Conservation (phyloP, 37 sponge, comb jelly and placozoan species). For the Bolinopsis microptera region DNA sequence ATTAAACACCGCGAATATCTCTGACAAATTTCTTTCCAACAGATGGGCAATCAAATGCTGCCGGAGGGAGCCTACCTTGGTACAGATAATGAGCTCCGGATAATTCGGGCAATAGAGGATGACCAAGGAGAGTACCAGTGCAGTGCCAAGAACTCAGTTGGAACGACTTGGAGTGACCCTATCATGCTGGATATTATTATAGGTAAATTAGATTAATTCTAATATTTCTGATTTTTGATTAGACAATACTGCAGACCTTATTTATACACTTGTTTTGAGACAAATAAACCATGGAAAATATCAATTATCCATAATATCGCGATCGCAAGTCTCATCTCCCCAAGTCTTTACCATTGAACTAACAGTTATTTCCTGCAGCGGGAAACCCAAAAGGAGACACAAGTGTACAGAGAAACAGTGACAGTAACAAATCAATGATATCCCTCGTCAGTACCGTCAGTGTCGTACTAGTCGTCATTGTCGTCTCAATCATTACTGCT, state of each 20-base stretch:
- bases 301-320: too few species aligned
- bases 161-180: conserved; percentile 48
- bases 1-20: too few species aligned
- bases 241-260: too few species aligned
- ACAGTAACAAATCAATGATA: conserved; percentile 45
- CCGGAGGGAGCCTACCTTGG: conserved; percentile 30
- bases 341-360: too few species aligned
- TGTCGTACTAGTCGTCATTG: conserved; percentile 42
- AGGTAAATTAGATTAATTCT: too few species aligned
- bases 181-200: conserved; percentile 17
- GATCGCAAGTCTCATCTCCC: too few species aligned
- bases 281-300: too few species aligned
- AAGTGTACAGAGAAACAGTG: not conserved
- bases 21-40: not conserved
- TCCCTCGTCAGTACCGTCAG: not conserved
- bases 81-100: conserved; percentile 19
- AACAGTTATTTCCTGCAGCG: too few species aligned
- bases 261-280: too few species aligned
- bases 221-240: too few species aligned
- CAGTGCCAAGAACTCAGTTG: conserved; percentile 51
- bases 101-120: conserved; percentile 35
- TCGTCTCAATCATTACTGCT: not conserved
- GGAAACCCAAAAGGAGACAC: not conserved
- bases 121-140: conserved; percentile 60
- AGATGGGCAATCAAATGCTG: not conserved